Conservation (phyloP, 2,797 vertebrate species). For the Novumbra hubbsi region DNA sequence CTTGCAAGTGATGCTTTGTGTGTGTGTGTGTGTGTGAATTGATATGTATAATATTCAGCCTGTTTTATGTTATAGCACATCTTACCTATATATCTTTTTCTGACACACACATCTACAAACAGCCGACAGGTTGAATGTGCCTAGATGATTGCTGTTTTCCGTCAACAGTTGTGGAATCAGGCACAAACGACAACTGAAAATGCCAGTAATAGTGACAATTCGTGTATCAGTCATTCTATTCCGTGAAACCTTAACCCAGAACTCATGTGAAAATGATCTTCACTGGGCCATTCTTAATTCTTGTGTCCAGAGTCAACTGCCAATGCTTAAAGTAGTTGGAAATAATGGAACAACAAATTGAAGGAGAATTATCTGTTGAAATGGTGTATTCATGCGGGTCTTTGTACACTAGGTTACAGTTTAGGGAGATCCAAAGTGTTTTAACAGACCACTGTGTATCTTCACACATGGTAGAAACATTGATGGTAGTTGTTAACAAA, state of each 20-base stretch:
- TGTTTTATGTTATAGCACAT: too few relatives aligned
- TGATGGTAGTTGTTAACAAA: too few relatives aligned
- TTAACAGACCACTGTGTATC: neutral
- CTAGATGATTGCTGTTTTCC: slow-evolving; percentile 66
- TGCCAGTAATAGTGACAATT: slow-evolving; percentile 2
- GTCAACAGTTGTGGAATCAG: slow-evolving; percentile 72
- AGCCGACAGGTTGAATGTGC: slow-evolving; percentile 54
- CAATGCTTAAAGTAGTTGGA: slow-evolving; percentile 52
- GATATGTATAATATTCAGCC: too few relatives aligned
- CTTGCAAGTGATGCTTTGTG: neutral
- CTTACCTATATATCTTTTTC: neutral
- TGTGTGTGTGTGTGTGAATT: neutral
- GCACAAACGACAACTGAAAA: slow-evolving; percentile 29
- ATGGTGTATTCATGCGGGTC: slow-evolving; percentile 38
- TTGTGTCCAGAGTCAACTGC: slow-evolving; percentile 47
- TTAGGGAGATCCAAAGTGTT: neutral
- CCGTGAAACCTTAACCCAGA: slow-evolving; percentile 21
- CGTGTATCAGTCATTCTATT: slow-evolving; percentile 38
- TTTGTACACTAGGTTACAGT: slow-evolving; percentile 13
- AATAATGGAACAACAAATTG: slow-evolving; percentile 60
- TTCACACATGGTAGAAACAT: neutral
- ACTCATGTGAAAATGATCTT: slow-evolving; percentile 21
- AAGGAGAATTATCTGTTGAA: slow-evolving; percentile 48
- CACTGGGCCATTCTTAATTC: slow-evolving; percentile 41
- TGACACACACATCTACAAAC: slow-evolving; percentile 22